These are phyloP conservation scores for Halcyon badia DNA, from an alignment of 2,797 vertebrate genomes.

Conservation along the genomic window DNA sequence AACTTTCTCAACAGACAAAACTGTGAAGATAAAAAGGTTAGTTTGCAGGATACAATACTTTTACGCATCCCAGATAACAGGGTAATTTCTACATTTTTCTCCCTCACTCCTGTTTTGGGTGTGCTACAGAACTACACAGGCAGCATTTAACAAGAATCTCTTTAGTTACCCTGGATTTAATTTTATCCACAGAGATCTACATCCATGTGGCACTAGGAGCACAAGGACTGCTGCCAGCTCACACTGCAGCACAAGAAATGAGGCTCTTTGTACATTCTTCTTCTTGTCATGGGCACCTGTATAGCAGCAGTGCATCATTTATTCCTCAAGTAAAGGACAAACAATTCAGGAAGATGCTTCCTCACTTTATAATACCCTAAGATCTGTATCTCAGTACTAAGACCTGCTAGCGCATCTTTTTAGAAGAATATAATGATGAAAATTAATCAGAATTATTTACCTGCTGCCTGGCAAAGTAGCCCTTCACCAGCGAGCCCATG, in stretches of 20 bases:
- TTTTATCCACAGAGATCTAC: not conserved
- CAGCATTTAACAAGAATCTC: not conserved
- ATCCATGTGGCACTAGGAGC: not conserved
- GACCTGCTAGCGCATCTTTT: not conserved
- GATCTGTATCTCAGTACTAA: not conserved
- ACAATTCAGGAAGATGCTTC: not conserved
- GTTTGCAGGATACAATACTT: not conserved
- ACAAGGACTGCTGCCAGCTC: not conserved
- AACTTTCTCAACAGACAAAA: not conserved
- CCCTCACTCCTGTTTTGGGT: not conserved
- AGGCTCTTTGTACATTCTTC: not conserved
- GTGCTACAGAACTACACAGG: not conserved
- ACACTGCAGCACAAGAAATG: not conserved
- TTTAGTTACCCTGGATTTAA: not conserved
- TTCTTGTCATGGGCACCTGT: not conserved
- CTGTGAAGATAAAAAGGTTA: not conserved
- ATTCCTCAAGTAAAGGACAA: not conserved
- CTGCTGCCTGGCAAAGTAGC: conserved; percentile 93
- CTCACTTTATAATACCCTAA: not conserved
- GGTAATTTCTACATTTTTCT: not conserved
- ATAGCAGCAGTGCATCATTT: not conserved
- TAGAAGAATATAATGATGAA: not conserved
- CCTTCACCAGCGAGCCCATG: conserved; percentile 96
- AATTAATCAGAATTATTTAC: conserved; percentile 69
- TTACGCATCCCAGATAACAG: not conserved